Percentiles rank a stretch among this genome's conserved stretches.
phyloP scores from a whole-genome alignment of 2,797 vertebrate species.

The Argya squamiceps region DNA sequence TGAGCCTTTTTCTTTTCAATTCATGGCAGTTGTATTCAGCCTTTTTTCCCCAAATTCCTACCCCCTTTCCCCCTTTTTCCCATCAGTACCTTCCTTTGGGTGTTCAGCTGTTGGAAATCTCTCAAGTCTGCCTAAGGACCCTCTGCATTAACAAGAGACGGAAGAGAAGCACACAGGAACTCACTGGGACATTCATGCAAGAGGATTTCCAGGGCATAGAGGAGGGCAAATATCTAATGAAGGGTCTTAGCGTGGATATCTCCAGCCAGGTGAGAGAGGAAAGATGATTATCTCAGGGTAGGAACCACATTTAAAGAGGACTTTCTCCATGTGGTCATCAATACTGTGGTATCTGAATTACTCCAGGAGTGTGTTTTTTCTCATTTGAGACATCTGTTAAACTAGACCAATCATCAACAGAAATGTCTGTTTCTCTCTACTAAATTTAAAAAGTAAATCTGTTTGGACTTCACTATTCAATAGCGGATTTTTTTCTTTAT shows the following conservation, averaged over 20 bases:
- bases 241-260: neutral
- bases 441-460: neutral
- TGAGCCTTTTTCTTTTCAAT: neutral
- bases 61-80: neutral
- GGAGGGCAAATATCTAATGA: neutral
- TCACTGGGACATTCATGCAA: neutral
- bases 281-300: neutral
- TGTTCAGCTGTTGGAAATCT: neutral
- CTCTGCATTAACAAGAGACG: rapidly evolving
- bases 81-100: rapidly evolving
- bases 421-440: neutral
- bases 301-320: neutral
- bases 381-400: neutral
- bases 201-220: neutral
- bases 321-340: neutral
- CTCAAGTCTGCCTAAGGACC: neutral
- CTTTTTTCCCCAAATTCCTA: neutral
- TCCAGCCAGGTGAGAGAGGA: neutral
- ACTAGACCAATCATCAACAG: neutral
- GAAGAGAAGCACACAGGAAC: neutral
- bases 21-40: neutral
- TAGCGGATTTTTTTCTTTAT: neutral
- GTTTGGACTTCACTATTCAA: neutral
- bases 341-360: neutral
- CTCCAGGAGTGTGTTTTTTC: neutral